Conservation (phyloP, 1,140 invertebrate genomes). For the Brachionus paranguensis region DNA sequence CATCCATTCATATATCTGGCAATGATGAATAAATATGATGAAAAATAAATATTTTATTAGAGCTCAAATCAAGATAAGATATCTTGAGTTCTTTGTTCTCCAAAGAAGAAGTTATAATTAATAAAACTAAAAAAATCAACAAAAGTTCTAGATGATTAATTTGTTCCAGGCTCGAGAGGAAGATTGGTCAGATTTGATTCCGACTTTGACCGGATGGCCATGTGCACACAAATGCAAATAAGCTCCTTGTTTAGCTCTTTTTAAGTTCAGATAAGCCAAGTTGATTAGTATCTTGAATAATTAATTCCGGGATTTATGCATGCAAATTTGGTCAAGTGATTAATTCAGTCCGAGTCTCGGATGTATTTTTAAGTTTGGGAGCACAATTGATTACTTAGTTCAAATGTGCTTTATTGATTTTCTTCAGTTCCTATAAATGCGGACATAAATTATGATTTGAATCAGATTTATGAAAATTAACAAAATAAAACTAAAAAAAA, state of each 20-base stretch:
- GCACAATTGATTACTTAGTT: background rate
- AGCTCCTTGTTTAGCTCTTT: background rate
- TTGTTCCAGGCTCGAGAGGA: background rate
- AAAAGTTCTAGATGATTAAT: background rate
- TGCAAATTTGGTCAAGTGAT: background rate
- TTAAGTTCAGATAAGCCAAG: background rate
- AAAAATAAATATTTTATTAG: background rate
- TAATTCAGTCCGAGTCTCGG: background rate
- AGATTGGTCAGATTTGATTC: background rate
- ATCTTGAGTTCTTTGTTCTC: background rate
- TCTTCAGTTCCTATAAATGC: background rate
- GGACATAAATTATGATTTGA: constrained; percentile 28
- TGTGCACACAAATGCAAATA: background rate
- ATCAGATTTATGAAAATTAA: background rate
- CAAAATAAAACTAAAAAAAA: background rate
- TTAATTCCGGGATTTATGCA: background rate
- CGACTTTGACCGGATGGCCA: background rate
- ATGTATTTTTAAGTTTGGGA: background rate
- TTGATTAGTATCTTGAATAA: background rate
- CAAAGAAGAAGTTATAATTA: background rate
- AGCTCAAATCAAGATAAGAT: background rate
- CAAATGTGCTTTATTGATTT: background rate
- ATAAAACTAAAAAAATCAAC: background rate
- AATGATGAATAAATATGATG: background rate
- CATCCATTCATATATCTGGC: background rate